Conservation (phyloP, 2,797 vertebrate species). For the Nyctibius grandis region DNA sequence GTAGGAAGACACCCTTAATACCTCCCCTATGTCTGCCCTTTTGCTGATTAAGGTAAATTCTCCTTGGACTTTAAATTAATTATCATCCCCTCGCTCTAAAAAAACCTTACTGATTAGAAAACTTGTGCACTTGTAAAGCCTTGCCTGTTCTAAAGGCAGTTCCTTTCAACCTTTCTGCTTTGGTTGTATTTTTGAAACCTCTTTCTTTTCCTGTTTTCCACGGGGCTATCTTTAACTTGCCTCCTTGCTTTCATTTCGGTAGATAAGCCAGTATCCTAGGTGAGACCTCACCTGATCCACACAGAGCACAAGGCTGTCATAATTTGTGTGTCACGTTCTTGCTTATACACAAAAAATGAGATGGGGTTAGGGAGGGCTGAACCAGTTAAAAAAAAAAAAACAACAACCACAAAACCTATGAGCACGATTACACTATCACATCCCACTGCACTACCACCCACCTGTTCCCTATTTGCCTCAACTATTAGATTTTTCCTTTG, state of each 20-base stretch:
- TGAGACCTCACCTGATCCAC: not conserved
- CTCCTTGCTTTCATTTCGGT: not conserved
- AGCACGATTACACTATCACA: not conserved
- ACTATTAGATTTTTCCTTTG: not conserved
- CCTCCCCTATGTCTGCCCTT: not conserved
- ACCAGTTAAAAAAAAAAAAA: not conserved
- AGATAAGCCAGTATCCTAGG: not conserved
- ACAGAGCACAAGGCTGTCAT: not conserved
- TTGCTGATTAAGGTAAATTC: not conserved
- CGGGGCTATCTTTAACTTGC: not conserved
- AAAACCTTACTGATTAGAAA: not conserved
- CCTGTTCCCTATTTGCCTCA: not conserved
- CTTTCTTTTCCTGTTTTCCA: not conserved
- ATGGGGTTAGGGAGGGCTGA: not conserved
- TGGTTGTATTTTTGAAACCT: not conserved
- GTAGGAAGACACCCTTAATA: not conserved
- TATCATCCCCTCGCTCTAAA: not conserved
- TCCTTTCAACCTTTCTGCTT: not conserved
- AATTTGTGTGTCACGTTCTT: not conserved
- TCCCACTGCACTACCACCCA: not conserved
- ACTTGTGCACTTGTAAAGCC: not conserved
- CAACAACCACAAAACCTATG: not conserved
- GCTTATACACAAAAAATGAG: not conserved
- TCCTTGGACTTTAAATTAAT: not conserved
- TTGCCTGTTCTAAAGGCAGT: not conserved